These are phyloP conservation scores for Uromys caudimaculatus DNA, from an alignment of 2,797 vertebrate genomes.

Conservation along the genomic window DNA sequence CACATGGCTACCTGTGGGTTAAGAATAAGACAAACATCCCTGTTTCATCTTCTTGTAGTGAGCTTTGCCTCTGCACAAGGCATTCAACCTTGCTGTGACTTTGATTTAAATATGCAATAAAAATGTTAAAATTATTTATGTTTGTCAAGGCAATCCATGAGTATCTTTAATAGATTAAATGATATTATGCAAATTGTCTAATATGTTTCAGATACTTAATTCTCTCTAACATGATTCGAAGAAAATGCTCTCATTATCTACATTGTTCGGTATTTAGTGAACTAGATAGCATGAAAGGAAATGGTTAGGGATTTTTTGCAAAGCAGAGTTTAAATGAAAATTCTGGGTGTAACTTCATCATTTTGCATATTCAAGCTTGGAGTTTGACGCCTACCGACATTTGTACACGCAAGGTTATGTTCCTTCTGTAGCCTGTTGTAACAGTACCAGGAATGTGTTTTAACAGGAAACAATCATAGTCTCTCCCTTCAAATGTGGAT, in stretches of 20 bases:
- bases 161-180: neutral
- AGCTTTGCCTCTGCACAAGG: neutral
- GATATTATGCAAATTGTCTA: neutral
- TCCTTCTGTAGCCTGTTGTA: rapidly evolving
- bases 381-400: neutral
- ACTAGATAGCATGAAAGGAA: neutral
- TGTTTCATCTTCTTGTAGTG: neutral
- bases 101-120: neutral
- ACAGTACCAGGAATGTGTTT: neutral
- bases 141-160: neutral
- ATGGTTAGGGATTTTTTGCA: neutral
- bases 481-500: neutral
- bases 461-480: neutral
- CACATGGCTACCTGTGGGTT: neutral
- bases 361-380: neutral
- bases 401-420: neutral
- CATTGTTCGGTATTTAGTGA: neutral
- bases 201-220: neutral
- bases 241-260: neutral
- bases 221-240: neutral
- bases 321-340: neutral
- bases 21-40: neutral
- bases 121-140: neutral
- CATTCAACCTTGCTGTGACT: neutral
- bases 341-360: neutral